Conservation (phyloP, 30 jellyfish, hydroid and myxozoan species). For the Chironex yamaguchii region DNA sequence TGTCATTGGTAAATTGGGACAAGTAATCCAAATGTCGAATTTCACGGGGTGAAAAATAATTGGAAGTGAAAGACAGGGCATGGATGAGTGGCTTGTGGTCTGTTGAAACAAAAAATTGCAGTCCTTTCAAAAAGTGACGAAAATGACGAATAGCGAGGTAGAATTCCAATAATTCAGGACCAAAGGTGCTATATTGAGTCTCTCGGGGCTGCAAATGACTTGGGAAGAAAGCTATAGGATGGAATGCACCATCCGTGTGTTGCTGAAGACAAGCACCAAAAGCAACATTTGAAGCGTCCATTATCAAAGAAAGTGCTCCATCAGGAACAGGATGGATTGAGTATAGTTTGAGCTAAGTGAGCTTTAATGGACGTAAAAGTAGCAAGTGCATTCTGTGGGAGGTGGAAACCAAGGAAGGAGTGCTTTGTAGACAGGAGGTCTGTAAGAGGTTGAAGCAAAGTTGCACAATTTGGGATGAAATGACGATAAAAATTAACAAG, state of each 20-base stretch:
- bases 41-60: slow-evolving; percentile 50
- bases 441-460: slow-evolving; percentile 24
- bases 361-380: slow-evolving; percentile 20
- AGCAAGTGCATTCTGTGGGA: slow-evolving; percentile 1
- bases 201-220: slow-evolving; percentile 26
- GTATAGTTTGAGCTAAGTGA: slow-evolving; percentile 33
- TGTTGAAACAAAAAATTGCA: slow-evolving; percentile 3
- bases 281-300: slow-evolving; percentile 60
- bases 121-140: slow-evolving; percentile 39
- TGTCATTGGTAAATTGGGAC: slow-evolving; percentile 43
- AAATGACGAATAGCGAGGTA: slow-evolving; percentile 47
- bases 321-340: slow-evolving; percentile 20
- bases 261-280: slow-evolving; percentile 61
- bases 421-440: slow-evolving; percentile 24
- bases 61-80: slow-evolving; percentile 32
- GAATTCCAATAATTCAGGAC: slow-evolving; percentile 35
- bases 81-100: slow-evolving; percentile 40
- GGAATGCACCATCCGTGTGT: slow-evolving; percentile 3
- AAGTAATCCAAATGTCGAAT: slow-evolving; percentile 43
- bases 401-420: not conserved
- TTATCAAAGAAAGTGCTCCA: slow-evolving; percentile 26
- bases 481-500: slow-evolving; percentile 53
- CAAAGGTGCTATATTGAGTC: slow-evolving; percentile 36
- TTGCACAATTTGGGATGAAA: slow-evolving; percentile 53
- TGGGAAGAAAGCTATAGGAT: slow-evolving; percentile 29